A percentile compares a stretch with the other conserved stretches of the same genome.
Evolutionary conservation across 2,888 invertebrate genomes (phyloP).

Genomic region (Palloptera scutellata): DNA sequence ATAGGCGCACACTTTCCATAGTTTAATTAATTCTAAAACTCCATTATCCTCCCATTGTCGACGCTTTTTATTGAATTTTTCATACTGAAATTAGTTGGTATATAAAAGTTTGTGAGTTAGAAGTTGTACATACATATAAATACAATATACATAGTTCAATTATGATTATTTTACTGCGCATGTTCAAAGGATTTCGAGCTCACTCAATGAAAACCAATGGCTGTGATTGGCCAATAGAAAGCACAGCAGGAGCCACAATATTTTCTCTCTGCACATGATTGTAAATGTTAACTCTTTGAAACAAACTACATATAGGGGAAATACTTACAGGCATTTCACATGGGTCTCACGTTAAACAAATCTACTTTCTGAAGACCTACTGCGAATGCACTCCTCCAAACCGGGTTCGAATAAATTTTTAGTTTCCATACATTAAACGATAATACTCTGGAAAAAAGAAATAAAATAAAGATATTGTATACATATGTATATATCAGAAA

Average conservation of each 20-base stretch:
- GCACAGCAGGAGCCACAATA: no score
- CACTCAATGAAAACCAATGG: no score
- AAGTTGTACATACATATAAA: no score
- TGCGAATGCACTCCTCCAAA: constrained; percentile 29
- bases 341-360: constrained; percentile 58
- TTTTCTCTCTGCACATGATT: no score
- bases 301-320: not conserved
- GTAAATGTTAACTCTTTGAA: no score
- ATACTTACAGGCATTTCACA: constrained; percentile 61
- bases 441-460: not conserved
- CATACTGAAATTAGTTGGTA: constrained; percentile 50
- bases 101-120: constrained; percentile 5
- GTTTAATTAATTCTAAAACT: constrained; percentile 61
- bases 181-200: no score
- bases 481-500: no score
- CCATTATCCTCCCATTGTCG: constrained; percentile 64
- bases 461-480: no score
- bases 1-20: constrained; percentile 64
- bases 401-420: not conserved
- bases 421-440: constrained; percentile 3
- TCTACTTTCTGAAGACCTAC: constrained; percentile 42
- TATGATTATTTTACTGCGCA: no score
- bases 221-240: no score
- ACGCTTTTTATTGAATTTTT: constrained; percentile 64
- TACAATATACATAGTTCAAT: no score